These are phyloP conservation scores for Typhlomys cinereus DNA, from an alignment of 2,113 vertebrate species.

Conservation along the genomic window DNA sequence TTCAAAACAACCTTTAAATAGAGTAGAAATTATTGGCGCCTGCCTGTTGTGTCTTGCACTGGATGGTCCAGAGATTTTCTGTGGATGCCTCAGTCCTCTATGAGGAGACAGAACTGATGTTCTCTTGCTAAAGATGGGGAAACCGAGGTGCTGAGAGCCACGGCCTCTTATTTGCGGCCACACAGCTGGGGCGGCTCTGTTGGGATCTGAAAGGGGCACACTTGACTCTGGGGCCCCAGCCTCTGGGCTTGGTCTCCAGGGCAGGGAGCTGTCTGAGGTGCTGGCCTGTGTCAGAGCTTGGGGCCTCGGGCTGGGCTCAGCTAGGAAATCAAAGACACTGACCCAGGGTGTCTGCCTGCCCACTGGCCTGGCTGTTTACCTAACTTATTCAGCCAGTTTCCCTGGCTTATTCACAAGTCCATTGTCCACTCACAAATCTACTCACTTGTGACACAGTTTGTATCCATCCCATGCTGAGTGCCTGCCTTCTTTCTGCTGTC, in stretches of 20 bases:
- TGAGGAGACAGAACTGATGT: background rate
- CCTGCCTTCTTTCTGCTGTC: too few species aligned
- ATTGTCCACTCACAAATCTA: background rate
- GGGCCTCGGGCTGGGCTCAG: background rate
- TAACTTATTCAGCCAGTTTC: background rate
- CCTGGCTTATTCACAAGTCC: background rate
- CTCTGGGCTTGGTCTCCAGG: background rate
- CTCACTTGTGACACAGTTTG: too few species aligned
- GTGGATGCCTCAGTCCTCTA: background rate
- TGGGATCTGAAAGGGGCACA: background rate
- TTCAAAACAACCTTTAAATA: background rate
- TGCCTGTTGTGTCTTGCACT: background rate
- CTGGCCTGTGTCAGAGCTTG: background rate
- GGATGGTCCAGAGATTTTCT: background rate
- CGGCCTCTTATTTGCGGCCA: background rate
- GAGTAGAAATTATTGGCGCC: slow-evolving; percentile 5
- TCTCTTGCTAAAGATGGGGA: background rate
- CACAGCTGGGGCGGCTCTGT: background rate
- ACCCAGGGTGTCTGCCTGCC: background rate
- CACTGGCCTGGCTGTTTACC: background rate
- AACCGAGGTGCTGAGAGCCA: background rate
- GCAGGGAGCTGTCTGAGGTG: background rate
- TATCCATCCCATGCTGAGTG: too few species aligned
- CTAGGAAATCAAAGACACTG: background rate
- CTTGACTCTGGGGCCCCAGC: background rate